Evolutionary conservation across 2,797 vertebrate species (phyloP), one percentile per base, ranked within the genome.

Genomic region (Chromis chromis): DNA sequence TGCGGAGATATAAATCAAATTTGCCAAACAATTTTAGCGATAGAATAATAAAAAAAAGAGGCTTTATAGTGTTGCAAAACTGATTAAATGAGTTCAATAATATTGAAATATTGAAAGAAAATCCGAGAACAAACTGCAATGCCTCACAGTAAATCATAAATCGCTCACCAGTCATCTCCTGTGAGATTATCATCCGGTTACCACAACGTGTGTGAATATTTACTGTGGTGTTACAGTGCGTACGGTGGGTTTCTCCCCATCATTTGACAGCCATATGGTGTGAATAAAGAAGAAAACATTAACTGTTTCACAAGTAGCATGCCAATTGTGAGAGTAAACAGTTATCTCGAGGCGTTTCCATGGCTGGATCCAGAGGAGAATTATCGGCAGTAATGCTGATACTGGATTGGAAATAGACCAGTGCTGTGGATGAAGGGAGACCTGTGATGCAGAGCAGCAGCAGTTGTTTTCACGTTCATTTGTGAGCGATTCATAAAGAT

Each of bases 241-340:
- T 84, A 84, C 72, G 69, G 85, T 86, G 84, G 81, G 70, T 85
- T 78, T 76, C 83, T 79, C 60, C 58, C 84, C 79, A 67, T 72
- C 83, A 39, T 78, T 89, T 86, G 85, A 89, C 72, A 82, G 87
- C 89, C 92, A 93, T 91, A 92, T 91, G 90, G 86, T 82, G 83
- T 58, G 39, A 89, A 92, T 90, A 86, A 91, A 88, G 84, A 74
- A 31, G 66, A 87, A 89, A 87, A 88, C 82, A 85, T 83, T 70
- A 78, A 88, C 86, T 79, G 86, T 82, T 88, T 88, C 86, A 87
- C 86, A 88, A 89, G 88, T 89, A 86, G 89, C 87, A 82, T 81
- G 83, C 86, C 88, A 82, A 82, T 79, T 74, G 58, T 0, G 65
- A 81, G 87, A 70, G 82, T 85, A 91, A 90, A 91, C 84, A 83